Conservation (phyloP, 2,113 vertebrate genomes). For the Bombycilla garrulus region DNA sequence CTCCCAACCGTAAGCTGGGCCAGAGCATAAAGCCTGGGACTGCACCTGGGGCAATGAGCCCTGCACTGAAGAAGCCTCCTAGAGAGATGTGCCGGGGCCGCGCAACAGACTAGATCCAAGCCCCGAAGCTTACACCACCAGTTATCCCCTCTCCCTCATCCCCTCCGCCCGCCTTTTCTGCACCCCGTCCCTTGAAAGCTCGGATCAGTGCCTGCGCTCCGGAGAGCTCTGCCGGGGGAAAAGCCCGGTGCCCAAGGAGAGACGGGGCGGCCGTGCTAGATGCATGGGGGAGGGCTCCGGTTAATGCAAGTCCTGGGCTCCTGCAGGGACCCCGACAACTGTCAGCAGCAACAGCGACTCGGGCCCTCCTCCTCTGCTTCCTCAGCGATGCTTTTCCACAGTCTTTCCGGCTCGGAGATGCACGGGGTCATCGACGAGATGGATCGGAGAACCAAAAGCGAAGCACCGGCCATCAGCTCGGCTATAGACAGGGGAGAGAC, state of each 20-base stretch:
- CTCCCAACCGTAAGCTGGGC: slow-evolving; percentile 14
- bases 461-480: slow-evolving; percentile 95
- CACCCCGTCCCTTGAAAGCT: slow-evolving; percentile 44
- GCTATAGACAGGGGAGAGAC: slow-evolving; percentile 97
- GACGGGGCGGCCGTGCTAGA: slow-evolving; percentile 64
- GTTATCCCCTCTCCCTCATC: slow-evolving; percentile 1
- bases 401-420: slow-evolving; percentile 95
- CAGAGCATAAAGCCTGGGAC: slow-evolving; percentile 47
- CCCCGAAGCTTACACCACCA: slow-evolving; percentile 34
- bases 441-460: slow-evolving; percentile 94
- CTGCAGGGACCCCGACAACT: slow-evolving; percentile 65
- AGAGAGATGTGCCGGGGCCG: slow-evolving; percentile 47
- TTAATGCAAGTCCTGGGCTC: slow-evolving; percentile 87
- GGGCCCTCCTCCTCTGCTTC: slow-evolving; percentile 62
- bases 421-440: slow-evolving; percentile 98
- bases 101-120: slow-evolving; percentile 44
- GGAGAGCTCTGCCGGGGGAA: neutral
- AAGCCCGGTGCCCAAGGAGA: slow-evolving; percentile 45
- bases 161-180: neutral
- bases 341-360: slow-evolving; percentile 51
- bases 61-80: slow-evolving; percentile 47
- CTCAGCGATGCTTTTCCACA: slow-evolving; percentile 94
- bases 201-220: slow-evolving; percentile 59
- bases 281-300: slow-evolving; percentile 75
- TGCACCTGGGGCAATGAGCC: slow-evolving; percentile 60